Conservation (phyloP, 2,113 vertebrate genomes). For the Stegastes partitus region DNA sequence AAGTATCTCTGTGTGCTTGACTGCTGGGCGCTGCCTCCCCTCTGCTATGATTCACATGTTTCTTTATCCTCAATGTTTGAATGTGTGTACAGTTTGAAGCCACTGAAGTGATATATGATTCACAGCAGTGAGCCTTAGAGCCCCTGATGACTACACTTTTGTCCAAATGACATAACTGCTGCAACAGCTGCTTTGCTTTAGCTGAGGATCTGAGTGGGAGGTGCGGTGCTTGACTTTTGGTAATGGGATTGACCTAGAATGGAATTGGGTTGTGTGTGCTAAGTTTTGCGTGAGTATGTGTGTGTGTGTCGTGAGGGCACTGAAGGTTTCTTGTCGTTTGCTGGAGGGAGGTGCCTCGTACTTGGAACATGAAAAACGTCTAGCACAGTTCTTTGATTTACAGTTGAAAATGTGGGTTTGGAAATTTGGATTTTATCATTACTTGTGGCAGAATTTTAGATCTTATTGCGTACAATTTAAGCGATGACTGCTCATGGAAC, state of each 20-base stretch:
- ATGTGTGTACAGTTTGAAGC: slow-evolving; percentile 7
- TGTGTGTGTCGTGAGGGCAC: slow-evolving; percentile 9
- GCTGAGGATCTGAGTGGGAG: slow-evolving; percentile 50
- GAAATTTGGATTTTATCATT: slow-evolving; percentile 20
- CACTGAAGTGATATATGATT: slow-evolving; percentile 45
- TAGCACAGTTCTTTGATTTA: slow-evolving; percentile 44
- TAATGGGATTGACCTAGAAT: slow-evolving; percentile 66
- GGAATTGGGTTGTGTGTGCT: slow-evolving; percentile 15
- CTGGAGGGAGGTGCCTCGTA: slow-evolving; percentile 34
- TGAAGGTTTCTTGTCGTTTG: slow-evolving; percentile 34
- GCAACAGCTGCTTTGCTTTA: slow-evolving; percentile 36
- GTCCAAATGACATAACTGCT: slow-evolving; percentile 50
- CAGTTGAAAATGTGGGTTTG: slow-evolving; percentile 5
- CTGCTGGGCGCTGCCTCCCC: slow-evolving; percentile 44
- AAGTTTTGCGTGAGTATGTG: background rate
- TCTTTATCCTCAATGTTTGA: slow-evolving; percentile 20
- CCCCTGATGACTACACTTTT: slow-evolving; percentile 49
- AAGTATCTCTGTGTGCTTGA: slow-evolving; percentile 40
- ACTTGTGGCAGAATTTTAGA: slow-evolving; percentile 1
- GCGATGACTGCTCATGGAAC: background rate
- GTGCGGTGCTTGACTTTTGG: slow-evolving; percentile 22
- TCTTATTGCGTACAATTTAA: background rate
- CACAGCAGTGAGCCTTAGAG: slow-evolving; percentile 38
- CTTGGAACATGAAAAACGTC: slow-evolving; percentile 20
- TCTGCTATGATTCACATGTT: slow-evolving; percentile 40